Evolutionary conservation across 2,888 invertebrate genomes (phyloP).

Genomic region (Scaptodrosophila latifasciaeformis): DNA sequence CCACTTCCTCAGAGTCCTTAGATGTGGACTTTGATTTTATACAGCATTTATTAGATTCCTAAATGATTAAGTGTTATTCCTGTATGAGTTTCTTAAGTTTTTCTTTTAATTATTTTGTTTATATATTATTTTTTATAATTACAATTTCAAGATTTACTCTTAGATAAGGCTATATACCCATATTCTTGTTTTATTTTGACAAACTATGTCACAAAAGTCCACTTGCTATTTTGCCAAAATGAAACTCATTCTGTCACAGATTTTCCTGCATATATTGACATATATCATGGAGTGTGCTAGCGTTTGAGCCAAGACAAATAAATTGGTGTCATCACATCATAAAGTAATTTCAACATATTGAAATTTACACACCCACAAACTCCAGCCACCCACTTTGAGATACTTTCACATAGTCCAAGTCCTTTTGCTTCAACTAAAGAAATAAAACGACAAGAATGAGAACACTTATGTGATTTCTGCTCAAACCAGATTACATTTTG

Average conservation of each 20-base stretch:
- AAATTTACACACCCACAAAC: slow-evolving; percentile 57
- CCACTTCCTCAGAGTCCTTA: slow-evolving; percentile 26
- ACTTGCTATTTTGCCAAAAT: too few species aligned
- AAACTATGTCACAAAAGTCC: too few species aligned
- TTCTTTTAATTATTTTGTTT: background rate
- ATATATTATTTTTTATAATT: too few species aligned
- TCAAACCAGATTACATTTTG: slow-evolving; percentile 32
- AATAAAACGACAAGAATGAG: slow-evolving; percentile 7
- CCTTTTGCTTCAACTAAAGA: slow-evolving; percentile 10
- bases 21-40: slow-evolving; percentile 43
- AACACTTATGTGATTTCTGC: slow-evolving; percentile 17
- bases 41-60: slow-evolving; percentile 35
- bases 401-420: too few species aligned
- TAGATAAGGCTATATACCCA: background rate
- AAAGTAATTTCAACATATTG: slow-evolving; percentile 74
- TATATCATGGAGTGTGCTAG: slow-evolving; percentile 2
- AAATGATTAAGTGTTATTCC: background rate
- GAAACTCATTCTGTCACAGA: slow-evolving; percentile 11
- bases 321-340: slow-evolving; percentile 75
- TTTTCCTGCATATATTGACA: background rate
- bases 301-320: slow-evolving; percentile 64
- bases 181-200: too few species aligned
- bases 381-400: too few species aligned
- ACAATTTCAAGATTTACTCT: background rate
- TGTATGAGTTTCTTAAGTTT: too few species aligned